Evolutionary conservation across 2,113 vertebrate species (phyloP).

Genomic region (Actenoides lindsayi): DNA sequence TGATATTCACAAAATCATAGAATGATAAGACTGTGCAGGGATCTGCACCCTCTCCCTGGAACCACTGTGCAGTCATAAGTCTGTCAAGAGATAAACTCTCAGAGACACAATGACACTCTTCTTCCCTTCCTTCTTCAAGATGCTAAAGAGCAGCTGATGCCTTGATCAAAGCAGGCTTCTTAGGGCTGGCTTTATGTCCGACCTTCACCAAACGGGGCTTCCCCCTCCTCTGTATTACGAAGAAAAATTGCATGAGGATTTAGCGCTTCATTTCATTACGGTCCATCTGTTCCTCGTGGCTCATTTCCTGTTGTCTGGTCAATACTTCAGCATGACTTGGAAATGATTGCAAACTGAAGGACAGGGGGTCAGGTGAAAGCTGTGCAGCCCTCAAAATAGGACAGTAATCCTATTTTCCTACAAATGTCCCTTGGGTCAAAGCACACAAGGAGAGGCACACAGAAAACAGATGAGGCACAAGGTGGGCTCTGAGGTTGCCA

Average conservation of each 20-base stretch:
- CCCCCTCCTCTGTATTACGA: neutral
- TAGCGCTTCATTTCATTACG: neutral
- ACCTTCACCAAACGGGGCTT: neutral
- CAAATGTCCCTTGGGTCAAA: neutral
- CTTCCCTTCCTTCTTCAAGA: neutral
- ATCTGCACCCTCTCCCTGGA: neutral
- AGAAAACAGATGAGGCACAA: neutral
- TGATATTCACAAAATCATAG: neutral
- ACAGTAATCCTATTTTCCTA: neutral
- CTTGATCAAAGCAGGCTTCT: neutral
- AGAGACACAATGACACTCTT: neutral
- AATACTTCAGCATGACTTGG: neutral
- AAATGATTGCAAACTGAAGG: neutral
- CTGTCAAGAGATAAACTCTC: neutral
- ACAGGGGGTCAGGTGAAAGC: neutral
- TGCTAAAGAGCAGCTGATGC: neutral
- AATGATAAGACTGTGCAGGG: neutral
- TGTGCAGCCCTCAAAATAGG: neutral
- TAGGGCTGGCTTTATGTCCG: neutral
- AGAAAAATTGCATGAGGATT: neutral
- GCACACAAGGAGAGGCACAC: fast-evolving
- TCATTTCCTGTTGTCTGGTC: neutral
- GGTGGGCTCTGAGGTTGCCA: fast-evolving
- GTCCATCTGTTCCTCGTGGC: neutral
- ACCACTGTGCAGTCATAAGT: neutral